phyloP scores from a whole-genome alignment of 2,797 vertebrate species.

The Mus minutoides region DNA sequence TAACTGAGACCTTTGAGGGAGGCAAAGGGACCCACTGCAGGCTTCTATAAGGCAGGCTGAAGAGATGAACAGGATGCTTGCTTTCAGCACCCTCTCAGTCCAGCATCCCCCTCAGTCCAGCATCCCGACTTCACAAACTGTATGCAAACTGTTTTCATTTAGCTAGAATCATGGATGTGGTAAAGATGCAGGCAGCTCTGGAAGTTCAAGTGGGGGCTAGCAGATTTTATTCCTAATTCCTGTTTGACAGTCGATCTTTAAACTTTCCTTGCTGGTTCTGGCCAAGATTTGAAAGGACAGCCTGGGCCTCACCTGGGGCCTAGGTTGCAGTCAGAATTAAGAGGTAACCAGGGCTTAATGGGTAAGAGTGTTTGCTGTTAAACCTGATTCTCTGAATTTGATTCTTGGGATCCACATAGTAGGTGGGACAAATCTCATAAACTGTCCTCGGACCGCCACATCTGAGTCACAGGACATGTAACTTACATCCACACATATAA shows the following conservation, averaged over 20 bases:
- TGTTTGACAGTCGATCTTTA: neutral
- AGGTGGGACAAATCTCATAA: neutral
- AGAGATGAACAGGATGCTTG: neutral
- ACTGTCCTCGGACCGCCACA: neutral
- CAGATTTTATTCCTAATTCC: neutral
- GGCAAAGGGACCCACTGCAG: neutral
- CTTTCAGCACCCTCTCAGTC: neutral
- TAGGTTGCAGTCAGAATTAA: neutral
- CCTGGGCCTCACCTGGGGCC: neutral
- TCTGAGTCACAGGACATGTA: neutral
- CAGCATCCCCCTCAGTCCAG: neutral
- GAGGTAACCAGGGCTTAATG: neutral
- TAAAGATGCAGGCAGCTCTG: neutral
- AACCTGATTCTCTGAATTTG: neutral
- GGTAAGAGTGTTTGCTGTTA: neutral
- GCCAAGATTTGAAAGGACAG: neutral
- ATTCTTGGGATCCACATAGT: neutral
- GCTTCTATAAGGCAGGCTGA: neutral
- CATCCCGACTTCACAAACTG: no score
- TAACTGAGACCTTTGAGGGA: neutral
- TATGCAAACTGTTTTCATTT: neutral
- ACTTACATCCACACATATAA: neutral
- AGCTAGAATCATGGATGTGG: fast-evolving
- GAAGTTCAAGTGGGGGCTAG: neutral
- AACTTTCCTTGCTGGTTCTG: neutral